Conservation (phyloP, 2,113 vertebrate species). For the Takifugu flavidus region DNA sequence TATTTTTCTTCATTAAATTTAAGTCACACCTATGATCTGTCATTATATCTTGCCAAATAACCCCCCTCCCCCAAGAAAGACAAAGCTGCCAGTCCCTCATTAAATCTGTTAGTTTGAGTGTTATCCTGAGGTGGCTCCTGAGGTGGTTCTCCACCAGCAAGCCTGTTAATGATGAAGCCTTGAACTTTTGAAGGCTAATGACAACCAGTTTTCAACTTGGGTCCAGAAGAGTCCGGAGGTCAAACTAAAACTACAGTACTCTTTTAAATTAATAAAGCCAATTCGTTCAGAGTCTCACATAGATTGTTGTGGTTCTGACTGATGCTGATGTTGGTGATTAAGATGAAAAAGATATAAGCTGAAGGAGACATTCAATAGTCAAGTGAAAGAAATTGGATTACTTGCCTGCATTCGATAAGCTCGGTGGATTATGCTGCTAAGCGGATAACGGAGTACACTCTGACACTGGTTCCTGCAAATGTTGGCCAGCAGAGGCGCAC, state of each 20-base stretch:
- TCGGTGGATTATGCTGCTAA: slow-evolving; percentile 25
- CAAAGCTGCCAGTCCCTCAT: slow-evolving; percentile 14
- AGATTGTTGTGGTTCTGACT: background rate
- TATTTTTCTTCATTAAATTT: slow-evolving; percentile 11
- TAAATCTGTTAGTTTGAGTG: slow-evolving; percentile 22
- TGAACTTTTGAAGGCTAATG: background rate
- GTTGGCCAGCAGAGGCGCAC: slow-evolving; percentile 4
- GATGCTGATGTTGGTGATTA: background rate
- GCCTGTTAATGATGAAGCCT: slow-evolving; percentile 29
- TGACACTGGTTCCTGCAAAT: slow-evolving; percentile 21
- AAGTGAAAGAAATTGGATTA: slow-evolving; percentile 38
- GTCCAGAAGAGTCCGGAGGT: too few relatives aligned
- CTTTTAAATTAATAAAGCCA: too few relatives aligned
- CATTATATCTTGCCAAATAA: slow-evolving; percentile 20
- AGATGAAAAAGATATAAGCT: background rate
- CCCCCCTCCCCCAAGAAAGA: too few relatives aligned
- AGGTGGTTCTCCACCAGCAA: slow-evolving; percentile 25
- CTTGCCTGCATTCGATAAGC: slow-evolving; percentile 19
- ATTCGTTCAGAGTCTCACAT: too few relatives aligned
- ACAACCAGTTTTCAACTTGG: too few relatives aligned
- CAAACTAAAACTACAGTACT: too few relatives aligned
- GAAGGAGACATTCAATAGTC: slow-evolving; percentile 1
- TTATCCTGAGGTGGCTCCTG: background rate
- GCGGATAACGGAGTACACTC: slow-evolving; percentile 23
- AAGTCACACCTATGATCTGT: slow-evolving; percentile 10